Conservation (phyloP, 2,113 vertebrate species). For the Alethe diademata region DNA sequence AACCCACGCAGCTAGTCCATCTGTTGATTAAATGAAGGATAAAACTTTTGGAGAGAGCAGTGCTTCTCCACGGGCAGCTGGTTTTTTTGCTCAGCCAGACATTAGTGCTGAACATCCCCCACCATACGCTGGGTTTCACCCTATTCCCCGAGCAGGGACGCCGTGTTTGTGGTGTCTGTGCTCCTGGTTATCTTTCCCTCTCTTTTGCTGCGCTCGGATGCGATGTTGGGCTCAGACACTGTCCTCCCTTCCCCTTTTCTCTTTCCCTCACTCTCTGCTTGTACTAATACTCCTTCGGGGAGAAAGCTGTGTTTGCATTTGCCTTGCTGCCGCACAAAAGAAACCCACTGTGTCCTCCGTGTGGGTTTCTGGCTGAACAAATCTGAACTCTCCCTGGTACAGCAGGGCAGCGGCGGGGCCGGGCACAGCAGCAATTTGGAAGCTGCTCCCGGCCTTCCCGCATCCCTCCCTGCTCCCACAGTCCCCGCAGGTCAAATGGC, state of each 20-base stretch:
- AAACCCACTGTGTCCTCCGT: constrained; percentile 59
- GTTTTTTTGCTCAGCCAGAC: constrained; percentile 9
- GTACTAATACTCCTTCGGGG: constrained; percentile 56
- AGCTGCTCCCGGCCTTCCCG: background rate
- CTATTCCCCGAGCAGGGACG: background rate
- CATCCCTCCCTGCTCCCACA: background rate
- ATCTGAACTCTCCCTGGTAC: constrained; percentile 16
- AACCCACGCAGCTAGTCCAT: constrained; percentile 63
- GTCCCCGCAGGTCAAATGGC: background rate
- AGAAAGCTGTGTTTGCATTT: constrained; percentile 44
- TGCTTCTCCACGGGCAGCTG: constrained; percentile 26
- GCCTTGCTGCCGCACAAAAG: constrained; percentile 38
- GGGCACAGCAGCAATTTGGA: background rate
- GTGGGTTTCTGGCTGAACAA: constrained; percentile 66
- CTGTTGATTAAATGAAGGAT: constrained; percentile 76
- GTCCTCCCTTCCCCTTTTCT: background rate
- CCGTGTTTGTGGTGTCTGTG: background rate
- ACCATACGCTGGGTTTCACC: background rate
- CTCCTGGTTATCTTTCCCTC: background rate
- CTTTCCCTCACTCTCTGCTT: background rate
- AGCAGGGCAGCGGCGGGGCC: background rate
- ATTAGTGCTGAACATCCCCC: background rate
- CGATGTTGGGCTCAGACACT: background rate
- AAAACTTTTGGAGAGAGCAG: constrained; percentile 64
- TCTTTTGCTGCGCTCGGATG: background rate